Percentiles rank a stretch among this genome's conserved stretches.
Evolutionary conservation across 2,888 invertebrate genomes (phyloP).

Genomic region (Salticus scenicus): DNA sequence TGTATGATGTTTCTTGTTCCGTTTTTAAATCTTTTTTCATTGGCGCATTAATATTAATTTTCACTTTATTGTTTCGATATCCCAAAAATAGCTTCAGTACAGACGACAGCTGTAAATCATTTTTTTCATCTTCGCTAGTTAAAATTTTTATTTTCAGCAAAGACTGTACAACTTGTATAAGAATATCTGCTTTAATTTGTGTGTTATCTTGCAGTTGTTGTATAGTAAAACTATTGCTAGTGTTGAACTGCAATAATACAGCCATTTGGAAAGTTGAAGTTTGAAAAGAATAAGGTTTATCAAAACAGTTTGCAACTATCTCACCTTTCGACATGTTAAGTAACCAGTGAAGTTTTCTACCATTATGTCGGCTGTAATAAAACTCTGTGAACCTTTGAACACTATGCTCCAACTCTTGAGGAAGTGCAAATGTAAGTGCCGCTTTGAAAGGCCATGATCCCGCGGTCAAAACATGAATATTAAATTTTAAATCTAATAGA

Average conservation of each 20-base stretch:
- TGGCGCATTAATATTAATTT: constrained; percentile 98
- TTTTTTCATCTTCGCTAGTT: constrained; percentile 72
- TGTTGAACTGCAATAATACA: constrained; percentile 95
- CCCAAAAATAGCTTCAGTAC: constrained; percentile 83
- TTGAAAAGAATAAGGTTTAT: constrained; percentile 81
- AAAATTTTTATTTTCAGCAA: constrained; percentile 94
- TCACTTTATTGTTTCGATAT: constrained; percentile 85
- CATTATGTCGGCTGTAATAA: constrained; percentile 96
- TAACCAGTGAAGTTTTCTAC: constrained; percentile 97
- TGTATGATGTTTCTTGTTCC: constrained; percentile 97
- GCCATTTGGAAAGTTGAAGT: constrained; percentile 99
- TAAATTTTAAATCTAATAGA: constrained; percentile 53
- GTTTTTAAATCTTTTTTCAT: constrained; percentile 96
- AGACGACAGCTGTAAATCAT: constrained; percentile 80
- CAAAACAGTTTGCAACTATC: constrained; percentile 95
- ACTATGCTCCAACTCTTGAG: constrained; percentile 88
- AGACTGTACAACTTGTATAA: constrained; percentile 91
- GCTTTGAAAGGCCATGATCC: constrained; percentile 56
- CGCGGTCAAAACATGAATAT: constrained; percentile 54
- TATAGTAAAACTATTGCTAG: constrained; percentile 88
- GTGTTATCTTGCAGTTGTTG: constrained; percentile 90
- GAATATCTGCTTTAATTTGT: constrained; percentile 81
- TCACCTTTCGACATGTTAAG: constrained; percentile 99
- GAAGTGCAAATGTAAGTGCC: constrained; percentile 53
- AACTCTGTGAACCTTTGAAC: constrained; percentile 95